Base-by-base conservation (phyloP, 1,140 invertebrate genomes). In the Ceratina japonica region DNA sequence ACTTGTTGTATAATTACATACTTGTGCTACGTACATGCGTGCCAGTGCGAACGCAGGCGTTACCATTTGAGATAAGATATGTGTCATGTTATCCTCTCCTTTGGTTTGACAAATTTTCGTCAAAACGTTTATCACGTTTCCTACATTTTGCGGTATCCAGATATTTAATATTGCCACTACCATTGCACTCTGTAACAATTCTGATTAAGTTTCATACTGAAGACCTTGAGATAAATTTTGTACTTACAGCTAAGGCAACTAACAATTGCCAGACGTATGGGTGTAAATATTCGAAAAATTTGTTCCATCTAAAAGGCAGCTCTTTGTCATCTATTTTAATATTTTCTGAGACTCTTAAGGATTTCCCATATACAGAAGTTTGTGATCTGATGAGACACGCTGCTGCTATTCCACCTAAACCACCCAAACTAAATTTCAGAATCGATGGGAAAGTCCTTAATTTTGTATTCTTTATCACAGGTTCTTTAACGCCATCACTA, bases 121-220 rank as follows among this genome's bases (percentile, higher is more conserved):
- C 58, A 98, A 92, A 15, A 96, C 94, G 91, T 97, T 97, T 24
- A 98, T 95, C 20, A 97, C 87, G 79, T 95, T 93, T 56, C 97
- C 97, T 24, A 98, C 92, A 72, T 95, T 87, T 79, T 95, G 92
- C 1, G 97, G 97, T 82, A 98, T 96, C 90, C 96, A 93, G 79
- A 97, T 97, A 88, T 98, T 98, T 74, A 97, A 92, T 63, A 96
- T 83, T 1, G 97, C 97, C 68, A 97, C 96, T 80, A 95, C 91
- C 44, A 97, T 89, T 16, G 97, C 96, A 86, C 96, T 95, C 97
- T 98, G 88, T 44, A 69, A 77, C 76, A 79, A 10, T 49, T 24
- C 0, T 31, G 61, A 52, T 27, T 65, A 27, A 12, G 66, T n/a
- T n/a, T n/a, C n/a, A 13, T 54, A 52, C n/a, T 3, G 12, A 71